Percentiles rank a stretch among this genome's conserved stretches.
Conservation (phyloP, 2,113 vertebrate species). For the Crocuta crocuta region DNA sequence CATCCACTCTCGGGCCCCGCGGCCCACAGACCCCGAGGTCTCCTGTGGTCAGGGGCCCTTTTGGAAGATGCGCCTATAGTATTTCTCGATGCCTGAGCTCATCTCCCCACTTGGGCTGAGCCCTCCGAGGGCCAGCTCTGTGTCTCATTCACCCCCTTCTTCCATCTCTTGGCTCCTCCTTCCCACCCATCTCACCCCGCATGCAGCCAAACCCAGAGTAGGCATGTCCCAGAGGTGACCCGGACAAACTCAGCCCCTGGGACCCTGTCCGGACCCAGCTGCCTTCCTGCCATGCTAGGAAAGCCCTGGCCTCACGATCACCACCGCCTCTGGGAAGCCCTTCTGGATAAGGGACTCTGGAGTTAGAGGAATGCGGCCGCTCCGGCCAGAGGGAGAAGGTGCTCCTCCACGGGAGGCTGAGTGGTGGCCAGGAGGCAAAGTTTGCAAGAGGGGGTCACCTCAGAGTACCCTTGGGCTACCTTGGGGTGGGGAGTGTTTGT, state of each 20-base stretch:
- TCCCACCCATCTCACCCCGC: background rate
- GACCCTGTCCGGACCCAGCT: background rate
- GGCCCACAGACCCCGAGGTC: no score
- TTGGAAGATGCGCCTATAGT: background rate
- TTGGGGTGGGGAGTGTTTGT: background rate
- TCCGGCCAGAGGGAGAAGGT: background rate
- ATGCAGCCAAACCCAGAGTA: background rate
- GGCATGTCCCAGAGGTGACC: background rate
- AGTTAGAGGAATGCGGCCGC: background rate
- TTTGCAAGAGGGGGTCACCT: background rate
- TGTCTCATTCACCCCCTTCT: background rate
- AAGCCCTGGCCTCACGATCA: background rate
- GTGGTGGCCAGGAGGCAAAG: background rate
- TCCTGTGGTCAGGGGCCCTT: background rate
- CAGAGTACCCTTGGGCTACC: background rate
- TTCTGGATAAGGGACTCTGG: background rate
- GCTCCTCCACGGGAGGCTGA: rapidly evolving
- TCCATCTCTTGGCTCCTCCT: background rate
- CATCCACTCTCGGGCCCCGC: background rate
- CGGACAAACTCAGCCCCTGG: background rate
- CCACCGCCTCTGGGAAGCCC: background rate
- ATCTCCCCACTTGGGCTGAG: background rate
- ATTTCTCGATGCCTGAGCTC: background rate
- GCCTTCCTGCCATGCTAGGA: background rate
- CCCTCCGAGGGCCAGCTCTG: background rate